These are phyloP conservation scores for Melanotaenia pygmaea DNA, from an alignment of 2,797 vertebrate genomes.

Conservation along the genomic window DNA sequence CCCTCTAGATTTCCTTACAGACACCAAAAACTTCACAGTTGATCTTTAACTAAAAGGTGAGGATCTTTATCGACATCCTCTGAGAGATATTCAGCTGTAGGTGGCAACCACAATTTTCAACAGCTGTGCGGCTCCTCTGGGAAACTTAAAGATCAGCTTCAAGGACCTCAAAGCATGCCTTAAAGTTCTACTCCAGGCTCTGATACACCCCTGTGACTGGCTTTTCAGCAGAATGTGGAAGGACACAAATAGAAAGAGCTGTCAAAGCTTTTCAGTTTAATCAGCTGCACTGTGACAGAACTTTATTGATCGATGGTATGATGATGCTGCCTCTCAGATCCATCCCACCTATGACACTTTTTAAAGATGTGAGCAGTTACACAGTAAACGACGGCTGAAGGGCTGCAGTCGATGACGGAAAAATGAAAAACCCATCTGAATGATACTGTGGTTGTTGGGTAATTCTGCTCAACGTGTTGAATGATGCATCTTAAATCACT, in stretches of 20 bases:
- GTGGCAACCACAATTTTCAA: conserved; percentile 46
- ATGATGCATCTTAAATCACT: too few species aligned
- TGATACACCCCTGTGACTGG: background rate
- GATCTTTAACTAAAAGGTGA: conserved; percentile 42
- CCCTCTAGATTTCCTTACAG: background rate
- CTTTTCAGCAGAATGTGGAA: conserved; percentile 24
- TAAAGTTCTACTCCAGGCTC: conserved; percentile 23
- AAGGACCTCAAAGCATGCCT: conserved; percentile 16
- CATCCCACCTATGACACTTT: conserved; percentile 58
- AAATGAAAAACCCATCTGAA: background rate
- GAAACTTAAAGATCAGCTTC: conserved; percentile 26
- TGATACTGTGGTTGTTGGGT: too few species aligned
- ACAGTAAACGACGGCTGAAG: conserved; percentile 41
- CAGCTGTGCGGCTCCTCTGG: conserved; percentile 37
- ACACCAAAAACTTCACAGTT: conserved; percentile 19
- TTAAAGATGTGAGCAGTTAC: conserved; percentile 53
- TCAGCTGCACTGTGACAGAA: conserved; percentile 68
- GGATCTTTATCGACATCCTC: conserved; percentile 42
- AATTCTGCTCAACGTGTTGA: too few species aligned
- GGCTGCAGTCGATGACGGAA: background rate
- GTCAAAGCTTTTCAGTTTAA: conserved; percentile 70
- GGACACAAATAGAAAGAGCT: conserved; percentile 52
- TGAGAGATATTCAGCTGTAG: conserved; percentile 39
- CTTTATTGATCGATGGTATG: conserved; percentile 64
- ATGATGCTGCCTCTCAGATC: conserved; percentile 47